Evolutionary conservation across 2,113 vertebrate species (phyloP).

Genomic region (Plotosus lineatus): DNA sequence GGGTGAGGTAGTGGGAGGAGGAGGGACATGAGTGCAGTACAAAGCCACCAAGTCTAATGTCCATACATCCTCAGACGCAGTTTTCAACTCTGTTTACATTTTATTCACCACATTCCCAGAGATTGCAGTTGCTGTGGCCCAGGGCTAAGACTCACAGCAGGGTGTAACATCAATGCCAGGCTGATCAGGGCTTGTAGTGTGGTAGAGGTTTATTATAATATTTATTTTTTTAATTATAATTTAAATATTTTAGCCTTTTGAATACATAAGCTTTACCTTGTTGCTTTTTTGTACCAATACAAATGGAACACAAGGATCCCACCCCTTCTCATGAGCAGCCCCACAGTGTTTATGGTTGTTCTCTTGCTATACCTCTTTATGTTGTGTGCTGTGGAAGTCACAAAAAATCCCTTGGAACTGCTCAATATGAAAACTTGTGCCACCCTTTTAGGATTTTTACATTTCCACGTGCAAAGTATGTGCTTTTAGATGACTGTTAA

Average conservation of each 20-base stretch:
- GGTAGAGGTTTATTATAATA: too few relatives aligned
- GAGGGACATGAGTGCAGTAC: too few relatives aligned
- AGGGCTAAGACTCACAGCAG: conserved; percentile 25
- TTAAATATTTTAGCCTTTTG: not conserved
- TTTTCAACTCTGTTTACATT: conserved; percentile 27
- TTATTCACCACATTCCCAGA: not conserved
- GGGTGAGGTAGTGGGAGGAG: too few relatives aligned
- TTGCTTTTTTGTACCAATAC: not conserved
- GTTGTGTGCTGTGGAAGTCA: not conserved
- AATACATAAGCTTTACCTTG: not conserved
- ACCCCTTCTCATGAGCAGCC: not conserved
- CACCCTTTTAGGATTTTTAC: not conserved
- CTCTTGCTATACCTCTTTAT: not conserved
- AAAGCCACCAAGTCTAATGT: too few relatives aligned
- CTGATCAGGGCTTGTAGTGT: not conserved
- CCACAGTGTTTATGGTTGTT: not conserved
- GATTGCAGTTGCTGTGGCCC: not conserved
- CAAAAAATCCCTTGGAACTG: not conserved
- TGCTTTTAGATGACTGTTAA: not conserved
- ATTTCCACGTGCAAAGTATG: not conserved
- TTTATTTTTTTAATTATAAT: too few relatives aligned
- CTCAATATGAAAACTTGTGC: not conserved
- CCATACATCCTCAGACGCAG: too few relatives aligned
- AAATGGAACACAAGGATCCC: not conserved
- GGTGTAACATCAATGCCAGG: not conserved